Evolutionary conservation across 1,140 invertebrate species (phyloP).

Genomic region (Ceratosolen fusciceps): DNA sequence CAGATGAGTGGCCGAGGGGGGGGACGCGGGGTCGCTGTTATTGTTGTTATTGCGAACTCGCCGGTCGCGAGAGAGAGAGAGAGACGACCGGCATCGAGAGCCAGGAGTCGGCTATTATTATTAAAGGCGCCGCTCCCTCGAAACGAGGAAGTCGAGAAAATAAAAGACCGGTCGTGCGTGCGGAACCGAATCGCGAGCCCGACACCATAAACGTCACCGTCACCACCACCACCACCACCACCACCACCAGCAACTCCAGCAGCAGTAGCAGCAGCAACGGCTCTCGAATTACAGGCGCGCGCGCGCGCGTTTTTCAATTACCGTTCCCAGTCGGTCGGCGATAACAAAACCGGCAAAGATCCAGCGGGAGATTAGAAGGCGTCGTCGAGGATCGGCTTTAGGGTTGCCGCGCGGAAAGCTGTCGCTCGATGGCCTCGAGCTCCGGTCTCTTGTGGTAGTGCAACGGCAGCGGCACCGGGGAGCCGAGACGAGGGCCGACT

Average conservation of each 20-base stretch:
- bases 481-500: too few relatives aligned
- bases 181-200: too few relatives aligned
- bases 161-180: too few relatives aligned
- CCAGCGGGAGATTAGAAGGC: too few relatives aligned
- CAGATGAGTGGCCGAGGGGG: neutral
- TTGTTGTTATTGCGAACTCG: constrained; percentile 19
- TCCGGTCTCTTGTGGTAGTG: too few relatives aligned
- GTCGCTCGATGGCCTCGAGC: neutral
- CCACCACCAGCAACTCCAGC: too few relatives aligned
- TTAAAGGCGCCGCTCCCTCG: neutral
- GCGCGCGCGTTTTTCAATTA: constrained; percentile 1
- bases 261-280: too few relatives aligned
- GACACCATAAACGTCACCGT: constrained; percentile 18
- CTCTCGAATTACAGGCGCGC: neutral
- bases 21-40: too few relatives aligned
- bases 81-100: neutral
- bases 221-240: too few relatives aligned
- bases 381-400: too few relatives aligned
- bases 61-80: neutral
- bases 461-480: too few relatives aligned
- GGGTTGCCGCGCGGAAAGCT: neutral
- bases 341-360: constrained; percentile 7
- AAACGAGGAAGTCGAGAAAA: neutral
- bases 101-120: neutral
- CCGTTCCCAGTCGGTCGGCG: neutral